phyloP scores from a whole-genome alignment of 2,888 invertebrate species.

The Mimumesa dahlbomi region DNA sequence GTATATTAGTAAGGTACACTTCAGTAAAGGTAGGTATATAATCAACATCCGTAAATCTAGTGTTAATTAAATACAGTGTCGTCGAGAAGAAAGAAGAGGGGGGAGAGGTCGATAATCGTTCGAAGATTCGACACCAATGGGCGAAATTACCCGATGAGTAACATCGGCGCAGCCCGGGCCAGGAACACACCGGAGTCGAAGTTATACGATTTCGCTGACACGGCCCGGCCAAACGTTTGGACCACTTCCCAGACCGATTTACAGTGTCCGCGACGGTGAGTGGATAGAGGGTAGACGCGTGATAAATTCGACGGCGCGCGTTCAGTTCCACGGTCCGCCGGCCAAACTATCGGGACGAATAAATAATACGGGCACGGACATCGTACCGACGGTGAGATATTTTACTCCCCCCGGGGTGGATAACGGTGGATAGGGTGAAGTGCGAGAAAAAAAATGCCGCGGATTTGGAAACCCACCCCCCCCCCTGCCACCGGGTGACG shows the following conservation, averaged over 20 bases:
- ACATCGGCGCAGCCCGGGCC: neutral
- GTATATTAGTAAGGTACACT: too few relatives aligned
- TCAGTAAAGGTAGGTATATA: too few relatives aligned
- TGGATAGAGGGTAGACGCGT: constrained; percentile 50
- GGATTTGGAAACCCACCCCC: too few relatives aligned
- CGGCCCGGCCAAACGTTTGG: constrained; percentile 70
- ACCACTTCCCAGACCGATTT: constrained; percentile 75
- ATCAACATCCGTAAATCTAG: too few relatives aligned
- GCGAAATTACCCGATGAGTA: neutral
- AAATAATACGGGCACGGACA: constrained; percentile 44
- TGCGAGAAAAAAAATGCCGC: constrained; percentile 19
- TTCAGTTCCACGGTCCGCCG: constrained; percentile 28
- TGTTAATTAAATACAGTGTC: too few relatives aligned
- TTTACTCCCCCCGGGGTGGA: constrained; percentile 41
- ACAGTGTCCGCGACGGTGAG: constrained; percentile 56
- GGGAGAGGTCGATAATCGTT: too few relatives aligned
- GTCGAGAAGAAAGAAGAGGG: too few relatives aligned
- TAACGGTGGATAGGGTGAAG: constrained; percentile 7
- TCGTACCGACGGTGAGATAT: constrained; percentile 38
- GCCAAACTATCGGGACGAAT: constrained; percentile 51
- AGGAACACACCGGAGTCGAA: constrained; percentile 34
- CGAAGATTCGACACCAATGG: too few relatives aligned
- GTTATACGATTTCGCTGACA: constrained; percentile 72
- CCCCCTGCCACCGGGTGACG: too few relatives aligned
- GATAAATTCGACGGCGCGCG: constrained; percentile 61